These are phyloP conservation scores for Limnephilus lunatus DNA, from an alignment of 2,888 invertebrate genomes.

Conservation along the genomic window DNA sequence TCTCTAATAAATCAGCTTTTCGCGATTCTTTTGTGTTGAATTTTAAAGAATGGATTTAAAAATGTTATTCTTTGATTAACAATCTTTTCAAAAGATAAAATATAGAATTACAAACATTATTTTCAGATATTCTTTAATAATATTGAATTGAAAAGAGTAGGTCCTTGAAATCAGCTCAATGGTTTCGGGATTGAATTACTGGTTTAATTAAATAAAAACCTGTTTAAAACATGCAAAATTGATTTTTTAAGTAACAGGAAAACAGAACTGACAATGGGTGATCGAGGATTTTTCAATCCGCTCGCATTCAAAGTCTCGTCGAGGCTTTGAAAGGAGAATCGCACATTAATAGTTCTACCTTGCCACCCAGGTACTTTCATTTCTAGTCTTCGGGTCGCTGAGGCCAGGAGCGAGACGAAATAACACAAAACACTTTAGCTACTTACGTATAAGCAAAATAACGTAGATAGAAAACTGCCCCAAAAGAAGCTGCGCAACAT, in stretches of 20 bases:
- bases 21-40: neutral
- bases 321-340: neutral
- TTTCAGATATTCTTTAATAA: neutral
- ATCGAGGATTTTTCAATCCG: neutral
- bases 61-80: neutral
- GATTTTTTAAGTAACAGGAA: neutral
- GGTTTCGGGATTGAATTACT: too few species aligned
- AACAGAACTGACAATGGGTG: neutral
- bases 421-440: slow-evolving; percentile 37
- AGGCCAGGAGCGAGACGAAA: slow-evolving; percentile 18
- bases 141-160: neutral
- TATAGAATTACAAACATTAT: neutral
- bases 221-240: neutral
- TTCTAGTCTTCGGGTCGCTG: neutral
- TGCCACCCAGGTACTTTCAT: neutral
- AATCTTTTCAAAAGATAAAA: neutral
- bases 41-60: neutral
- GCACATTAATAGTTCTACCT: neutral
- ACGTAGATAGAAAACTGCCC: neutral
- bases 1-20: neutral
- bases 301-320: neutral
- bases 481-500: neutral
- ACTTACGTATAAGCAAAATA: slow-evolving; percentile 10
- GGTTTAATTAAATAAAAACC: neutral
- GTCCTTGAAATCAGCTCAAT: too few species aligned